These are phyloP conservation scores for Pontoporia blainvillei DNA, from an alignment of 2,113 vertebrate genomes.

Conservation along the genomic window DNA sequence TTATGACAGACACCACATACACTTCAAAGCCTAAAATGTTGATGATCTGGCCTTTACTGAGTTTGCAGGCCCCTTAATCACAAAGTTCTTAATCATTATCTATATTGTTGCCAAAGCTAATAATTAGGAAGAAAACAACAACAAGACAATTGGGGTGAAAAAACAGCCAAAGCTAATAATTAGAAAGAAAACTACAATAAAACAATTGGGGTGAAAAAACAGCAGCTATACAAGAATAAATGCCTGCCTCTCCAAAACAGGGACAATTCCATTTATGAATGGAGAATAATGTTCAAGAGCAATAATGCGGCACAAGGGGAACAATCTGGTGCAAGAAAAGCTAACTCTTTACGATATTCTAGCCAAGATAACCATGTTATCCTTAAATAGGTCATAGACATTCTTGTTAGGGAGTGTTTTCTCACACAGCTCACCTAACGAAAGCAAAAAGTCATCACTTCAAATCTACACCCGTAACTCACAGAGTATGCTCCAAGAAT, in stretches of 20 bases:
- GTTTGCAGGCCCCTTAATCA: not conserved
- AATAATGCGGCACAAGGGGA: not conserved
- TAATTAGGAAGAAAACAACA: not conserved
- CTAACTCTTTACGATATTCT: not conserved
- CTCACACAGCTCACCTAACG: not conserved
- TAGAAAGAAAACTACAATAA: not conserved
- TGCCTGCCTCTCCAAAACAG: not conserved
- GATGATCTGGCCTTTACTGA: not conserved
- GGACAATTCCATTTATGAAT: not conserved
- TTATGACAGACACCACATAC: not conserved
- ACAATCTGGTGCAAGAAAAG: not conserved
- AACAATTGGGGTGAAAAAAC: not conserved
- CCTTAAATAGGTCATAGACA: not conserved
- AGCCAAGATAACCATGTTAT: not conserved
- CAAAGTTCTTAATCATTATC: not conserved
- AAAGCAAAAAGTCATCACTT: not conserved
- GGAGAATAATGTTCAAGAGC: not conserved
- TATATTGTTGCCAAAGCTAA: not conserved
- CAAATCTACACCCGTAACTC: not conserved
- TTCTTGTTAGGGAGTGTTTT: not conserved
- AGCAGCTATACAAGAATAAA: not conserved
- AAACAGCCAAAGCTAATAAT: not conserved
- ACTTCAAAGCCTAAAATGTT: not conserved
- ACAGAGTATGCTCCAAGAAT: not conserved
- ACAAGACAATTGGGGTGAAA: not conserved